Conservation (phyloP, 2,797 vertebrate species). For the Gephyroberyx darwinii region DNA sequence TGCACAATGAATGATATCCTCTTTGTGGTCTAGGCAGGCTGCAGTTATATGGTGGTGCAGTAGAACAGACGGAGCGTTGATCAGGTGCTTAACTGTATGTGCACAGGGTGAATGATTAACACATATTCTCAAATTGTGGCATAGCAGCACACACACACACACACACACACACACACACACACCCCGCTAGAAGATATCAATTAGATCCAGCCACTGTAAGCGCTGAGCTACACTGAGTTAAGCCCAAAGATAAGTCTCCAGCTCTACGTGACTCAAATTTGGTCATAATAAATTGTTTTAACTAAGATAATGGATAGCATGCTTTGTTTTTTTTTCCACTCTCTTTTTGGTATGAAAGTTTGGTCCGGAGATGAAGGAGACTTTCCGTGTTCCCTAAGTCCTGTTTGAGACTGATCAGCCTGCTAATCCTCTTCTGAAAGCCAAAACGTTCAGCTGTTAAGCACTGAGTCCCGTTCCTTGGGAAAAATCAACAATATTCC, state of each 20-base stretch:
- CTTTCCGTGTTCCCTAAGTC: conserved; percentile 1
- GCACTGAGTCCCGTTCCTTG: background rate
- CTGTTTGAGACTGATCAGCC: background rate
- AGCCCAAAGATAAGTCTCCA: background rate
- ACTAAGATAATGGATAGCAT: background rate
- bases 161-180: no score
- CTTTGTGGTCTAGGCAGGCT: conserved; percentile 5
- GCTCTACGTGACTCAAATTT: background rate
- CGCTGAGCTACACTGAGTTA: background rate
- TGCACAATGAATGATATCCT: conserved; percentile 2
- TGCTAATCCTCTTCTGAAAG: conserved; percentile 9
- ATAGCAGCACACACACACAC: conserved; percentile 48
- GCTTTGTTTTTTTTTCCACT: background rate
- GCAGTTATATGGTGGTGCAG: background rate
- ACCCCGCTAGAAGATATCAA: conserved; percentile 9
- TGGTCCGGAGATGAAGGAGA: conserved; percentile 1
- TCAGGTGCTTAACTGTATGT: conserved; percentile 27
- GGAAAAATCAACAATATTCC: conserved; percentile 3
- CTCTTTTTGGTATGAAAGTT: background rate
- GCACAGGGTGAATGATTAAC: conserved; percentile 69
- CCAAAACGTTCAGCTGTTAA: background rate
- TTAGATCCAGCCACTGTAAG: background rate
- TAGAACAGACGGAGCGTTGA: conserved; percentile 7
- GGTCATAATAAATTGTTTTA: background rate
- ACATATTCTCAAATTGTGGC: conserved; percentile 36